Evolutionary conservation across 2,888 invertebrate species (phyloP), one percentile per base, ranked within the genome.

Genomic region (Cephus pygmeus): DNA sequence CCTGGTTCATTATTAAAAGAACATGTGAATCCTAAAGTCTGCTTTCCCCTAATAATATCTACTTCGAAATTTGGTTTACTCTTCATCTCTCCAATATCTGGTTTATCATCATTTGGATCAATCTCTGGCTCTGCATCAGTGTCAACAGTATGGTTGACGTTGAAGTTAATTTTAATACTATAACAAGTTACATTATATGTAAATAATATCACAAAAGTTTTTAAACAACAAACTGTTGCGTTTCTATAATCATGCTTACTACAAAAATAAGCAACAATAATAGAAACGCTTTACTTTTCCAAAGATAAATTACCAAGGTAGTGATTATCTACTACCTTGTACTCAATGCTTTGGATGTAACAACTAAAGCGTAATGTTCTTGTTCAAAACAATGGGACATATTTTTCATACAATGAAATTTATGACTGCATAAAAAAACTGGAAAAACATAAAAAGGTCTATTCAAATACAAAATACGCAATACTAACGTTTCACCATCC

Each of bases 111-210:
- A 81, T 92, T 91, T 1, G 93, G 92, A 83, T 95, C 94, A 3
- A 94, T 83, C 79, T 95, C 95, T 1, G 95, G 94, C 75, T 95
- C 96, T 6, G 94, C 88, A 1, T 95, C 95, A 0, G 97, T 93
- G 89, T 98, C 98, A 0, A 99, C 98, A 0, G 98, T 97, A 92
- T 98, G 98, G 91, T 99, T 99, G 0, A 99, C 96, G 90, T 98
- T 98, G 91, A 98, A 96, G 78, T 94, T 95, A 73, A 99, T 94
- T 76, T 93, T 94, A 81, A 98, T 94, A 82, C 96, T 96, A 87
- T 35, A 92, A 91, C 69, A 76, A 81, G 79, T 83, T 79, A 33
- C 11, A 69, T 40, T 69, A 12, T 3, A 30, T 30, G 9, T 12
- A 71, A 71, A 23, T 71, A 33, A 9, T 31, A 34, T 11, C 11